Base-by-base conservation (phyloP, 2,113 vertebrate genomes). In the Chloropsis cyanopogon region DNA sequence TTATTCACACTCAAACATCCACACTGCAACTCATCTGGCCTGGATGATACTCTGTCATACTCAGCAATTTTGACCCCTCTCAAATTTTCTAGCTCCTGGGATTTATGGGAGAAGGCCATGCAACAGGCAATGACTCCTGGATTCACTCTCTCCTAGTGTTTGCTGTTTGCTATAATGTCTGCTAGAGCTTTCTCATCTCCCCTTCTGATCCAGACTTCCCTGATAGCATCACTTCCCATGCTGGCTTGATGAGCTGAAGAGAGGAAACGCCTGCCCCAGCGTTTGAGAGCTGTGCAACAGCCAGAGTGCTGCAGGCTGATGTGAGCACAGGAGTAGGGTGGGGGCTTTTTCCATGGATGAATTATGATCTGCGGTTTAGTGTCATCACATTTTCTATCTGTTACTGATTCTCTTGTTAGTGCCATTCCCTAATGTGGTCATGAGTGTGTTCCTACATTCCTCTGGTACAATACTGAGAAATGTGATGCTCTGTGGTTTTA, bases 341-440 rank as follows among this genome's bases (percentile, higher is more conserved):
- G 86, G 31, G 61, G 52, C 42, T 93, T 90, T 75, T 80, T 64
- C 79, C 54, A 31, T 4, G 59, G 90, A 16, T 85, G 77, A 59
- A 80, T 82, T 90, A 77, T 37, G 54, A 50, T 69, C 61, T 0
- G 0, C 35, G 50, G 26, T 50, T 80, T 14, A 63, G 23, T 59
- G 70, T 79, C 93, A 87, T 95, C 84, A 61, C 81, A 31, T 92
- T 90, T 87, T 65, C 54, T 94, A 35, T 88, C 76, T 94, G 64
- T 73, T 81, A 70, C 42, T 65, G 88, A 80, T 88, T 92, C 71
- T 82, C 31, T 19, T 89, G 66, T 35, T 72, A 82, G 53, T 46
- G 73, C 53, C 37, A 4, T 84, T 92, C 73, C 63, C 53, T 53
- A 57, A 49, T 28, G 81, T 4, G 11, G 83, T 65, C 77, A 37